phyloP scores from a whole-genome alignment of 2,797 vertebrate genomes.

The Tapera naevia region DNA sequence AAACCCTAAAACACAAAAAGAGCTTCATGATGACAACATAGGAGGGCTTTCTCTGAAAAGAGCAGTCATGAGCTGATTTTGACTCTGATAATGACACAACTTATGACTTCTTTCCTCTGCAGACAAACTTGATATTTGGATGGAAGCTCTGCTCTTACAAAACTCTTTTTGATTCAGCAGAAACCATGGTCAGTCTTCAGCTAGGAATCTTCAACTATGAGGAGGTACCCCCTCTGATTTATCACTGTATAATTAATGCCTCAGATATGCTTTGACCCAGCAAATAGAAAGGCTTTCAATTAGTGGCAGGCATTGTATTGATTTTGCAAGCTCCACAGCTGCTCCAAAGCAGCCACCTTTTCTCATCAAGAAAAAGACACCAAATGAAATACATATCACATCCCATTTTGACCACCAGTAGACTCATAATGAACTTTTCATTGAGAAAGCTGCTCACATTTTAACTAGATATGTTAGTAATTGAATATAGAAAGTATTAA shows the following conservation, averaged over 20 bases:
- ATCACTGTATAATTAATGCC: background rate
- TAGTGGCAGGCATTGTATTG: background rate
- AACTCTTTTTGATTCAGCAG: slow-evolving; percentile 87
- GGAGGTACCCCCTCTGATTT: slow-evolving; percentile 79
- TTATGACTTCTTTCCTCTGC: slow-evolving; percentile 32
- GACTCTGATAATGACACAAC: background rate
- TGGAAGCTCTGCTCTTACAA: slow-evolving; percentile 94
- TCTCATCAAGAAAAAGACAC: background rate
- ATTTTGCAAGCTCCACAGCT: background rate
- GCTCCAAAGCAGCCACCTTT: background rate
- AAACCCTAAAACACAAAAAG: background rate
- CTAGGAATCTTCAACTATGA: slow-evolving; percentile 96
- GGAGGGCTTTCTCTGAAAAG: background rate
- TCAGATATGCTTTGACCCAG: background rate
- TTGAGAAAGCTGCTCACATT: background rate
- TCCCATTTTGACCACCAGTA: background rate
- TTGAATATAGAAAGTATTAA: background rate
- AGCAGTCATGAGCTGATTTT: background rate
- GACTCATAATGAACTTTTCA: background rate
- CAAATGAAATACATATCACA: background rate
- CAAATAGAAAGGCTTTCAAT: background rate
- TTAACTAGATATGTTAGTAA: background rate
- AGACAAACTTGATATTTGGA: slow-evolving; percentile 94
- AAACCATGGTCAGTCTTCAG: slow-evolving; percentile 93
- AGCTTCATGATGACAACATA: background rate